These are phyloP conservation scores for Hirtodrosophila trivittata DNA, from an alignment of 2,888 invertebrate genomes.

Conservation along the genomic window DNA sequence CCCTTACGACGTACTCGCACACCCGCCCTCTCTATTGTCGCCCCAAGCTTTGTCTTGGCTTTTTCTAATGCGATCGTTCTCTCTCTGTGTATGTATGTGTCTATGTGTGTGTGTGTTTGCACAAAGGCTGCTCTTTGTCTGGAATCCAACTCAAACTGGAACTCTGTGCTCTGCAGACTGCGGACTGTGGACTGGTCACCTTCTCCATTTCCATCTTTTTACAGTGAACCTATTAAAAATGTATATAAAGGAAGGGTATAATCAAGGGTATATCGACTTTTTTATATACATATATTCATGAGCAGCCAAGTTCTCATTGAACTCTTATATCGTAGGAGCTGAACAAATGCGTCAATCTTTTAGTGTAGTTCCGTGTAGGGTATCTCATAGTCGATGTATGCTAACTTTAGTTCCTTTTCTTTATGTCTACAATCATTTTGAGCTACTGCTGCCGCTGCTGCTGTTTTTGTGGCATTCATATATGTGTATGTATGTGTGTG, in stretches of 20 bases:
- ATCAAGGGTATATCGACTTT: too few species aligned
- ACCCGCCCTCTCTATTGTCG: conserved; percentile 33
- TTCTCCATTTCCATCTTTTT: conserved; percentile 7
- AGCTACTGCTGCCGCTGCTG: conserved; percentile 27
- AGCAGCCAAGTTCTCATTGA: too few species aligned
- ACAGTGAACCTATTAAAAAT: too few species aligned
- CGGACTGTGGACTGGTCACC: conserved; percentile 12
- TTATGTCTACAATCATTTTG: conserved; percentile 45
- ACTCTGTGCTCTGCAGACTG: conserved; percentile 22
- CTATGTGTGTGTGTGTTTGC: conserved; percentile 59
- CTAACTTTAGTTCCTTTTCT: conserved; percentile 1
- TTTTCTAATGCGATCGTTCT: conserved; percentile 55
- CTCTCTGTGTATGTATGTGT: conserved; percentile 48
- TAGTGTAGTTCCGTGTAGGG: too few species aligned
- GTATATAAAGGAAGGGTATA: too few species aligned
- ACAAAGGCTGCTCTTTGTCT: conserved; percentile 63
- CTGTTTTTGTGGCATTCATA: too few species aligned
- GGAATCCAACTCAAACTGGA: conserved; percentile 27
- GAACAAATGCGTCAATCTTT: too few species aligned
- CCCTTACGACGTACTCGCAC: neutral
- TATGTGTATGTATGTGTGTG: too few species aligned
- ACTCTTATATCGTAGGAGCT: too few species aligned
- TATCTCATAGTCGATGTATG: too few species aligned
- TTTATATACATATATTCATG: too few species aligned
- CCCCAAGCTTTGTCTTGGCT: conserved; percentile 7